phyloP scores from a whole-genome alignment of 1,140 invertebrate species.

The Sitobion miscanthi region DNA sequence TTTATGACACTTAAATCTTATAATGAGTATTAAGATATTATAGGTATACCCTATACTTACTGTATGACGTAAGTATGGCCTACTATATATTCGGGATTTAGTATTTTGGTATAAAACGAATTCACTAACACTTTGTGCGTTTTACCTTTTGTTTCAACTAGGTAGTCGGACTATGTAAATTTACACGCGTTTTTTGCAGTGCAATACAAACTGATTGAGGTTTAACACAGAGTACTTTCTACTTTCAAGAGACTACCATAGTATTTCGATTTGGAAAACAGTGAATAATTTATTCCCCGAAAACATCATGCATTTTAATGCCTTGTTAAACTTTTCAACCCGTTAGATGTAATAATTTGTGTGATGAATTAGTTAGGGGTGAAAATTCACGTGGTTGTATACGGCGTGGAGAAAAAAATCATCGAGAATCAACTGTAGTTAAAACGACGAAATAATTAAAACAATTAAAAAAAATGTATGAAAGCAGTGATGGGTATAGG shows the following conservation, averaged over 20 bases:
- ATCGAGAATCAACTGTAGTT: neutral
- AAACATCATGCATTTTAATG: conserved; percentile 37
- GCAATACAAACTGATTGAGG: neutral
- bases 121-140: neutral
- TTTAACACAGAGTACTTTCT: conserved; percentile 31
- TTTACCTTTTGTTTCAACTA: neutral
- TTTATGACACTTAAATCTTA: no score
- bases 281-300: neutral
- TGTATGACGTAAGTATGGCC: neutral
- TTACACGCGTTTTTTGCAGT: no score
- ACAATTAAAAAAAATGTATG: neutral
- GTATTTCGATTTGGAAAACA: neutral
- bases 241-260: conserved; percentile 9
- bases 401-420: neutral
- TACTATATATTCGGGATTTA: neutral
- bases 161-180: neutral
- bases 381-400: neutral
- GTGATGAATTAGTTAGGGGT: neutral
- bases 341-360: neutral
- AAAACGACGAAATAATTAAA: neutral
- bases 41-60: neutral
- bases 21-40: no score
- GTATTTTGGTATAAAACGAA: neutral
- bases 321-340: conserved; percentile 38
- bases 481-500: neutral